Base-by-base conservation (phyloP, 1,140 invertebrate species). In the Heliconius melpomene region DNA sequence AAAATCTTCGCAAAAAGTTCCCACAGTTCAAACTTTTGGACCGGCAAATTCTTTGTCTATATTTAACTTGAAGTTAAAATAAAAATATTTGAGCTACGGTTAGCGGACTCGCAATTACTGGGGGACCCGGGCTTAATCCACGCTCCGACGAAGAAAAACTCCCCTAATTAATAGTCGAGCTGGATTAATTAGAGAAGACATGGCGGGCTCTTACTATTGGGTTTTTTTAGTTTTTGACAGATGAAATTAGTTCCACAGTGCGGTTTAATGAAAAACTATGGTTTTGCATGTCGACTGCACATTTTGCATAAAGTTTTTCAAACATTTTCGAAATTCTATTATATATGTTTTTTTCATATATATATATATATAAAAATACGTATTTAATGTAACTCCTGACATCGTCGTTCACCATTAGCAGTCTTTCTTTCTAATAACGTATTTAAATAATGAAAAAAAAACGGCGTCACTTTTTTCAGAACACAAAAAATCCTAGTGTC, bases 161-260 rank as follows among this genome's bases (percentile, higher is more conserved):
- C 86, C 52, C 76, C 88, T 91, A 91, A 91, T 91, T 90, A 91
- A 91, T 90, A 91, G 88, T 88, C 82, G 85, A 87, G 88, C 85
- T 87, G 86, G 87, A 89, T 90, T 91, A 89, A 91, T 91, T 91
- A 91, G 86, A 80, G 84, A 84, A 85, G 87, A 88, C 89, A 87
- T 88, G 83, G 79, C 84, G 74, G 78, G 77, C 52, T 74, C 23
- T 57, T 66, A 72, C 72, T 74, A 71, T 70, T 81, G 23, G 74
- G 54, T 32, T 81, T 78, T 76, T 75, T 76, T 75, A 26, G 46
- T 79, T 79, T 50, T 73, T 77, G 36, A 77, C 40, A 40, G 52
- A 77, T 52, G 57, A 60, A 79, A 75, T 79, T 75, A 79, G 46
- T 71, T 72, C 74, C 13, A 74, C 54, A 54, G 71, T 66, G n/a